Evolutionary conservation across 1,140 invertebrate genomes (phyloP).

Genomic region (Adelges cooleyi): DNA sequence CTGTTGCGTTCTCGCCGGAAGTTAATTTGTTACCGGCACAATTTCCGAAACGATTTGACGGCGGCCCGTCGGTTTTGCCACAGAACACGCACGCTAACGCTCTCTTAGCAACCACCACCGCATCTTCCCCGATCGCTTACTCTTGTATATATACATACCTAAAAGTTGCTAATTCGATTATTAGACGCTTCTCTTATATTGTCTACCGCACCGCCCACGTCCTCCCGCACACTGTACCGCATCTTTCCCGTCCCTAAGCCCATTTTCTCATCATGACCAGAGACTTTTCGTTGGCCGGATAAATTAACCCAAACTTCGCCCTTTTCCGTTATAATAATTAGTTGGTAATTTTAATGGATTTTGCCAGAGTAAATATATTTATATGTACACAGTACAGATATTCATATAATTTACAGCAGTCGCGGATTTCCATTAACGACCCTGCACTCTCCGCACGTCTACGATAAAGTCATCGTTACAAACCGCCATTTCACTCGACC

Average conservation of each 20-base stretch:
- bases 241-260: too few species aligned
- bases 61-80: background rate
- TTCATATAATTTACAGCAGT: background rate
- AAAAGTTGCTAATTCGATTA: slow-evolving; percentile 15
- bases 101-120: background rate
- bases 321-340: slow-evolving; percentile 5
- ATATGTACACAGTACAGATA: too few species aligned
- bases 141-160: too few species aligned
- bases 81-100: background rate
- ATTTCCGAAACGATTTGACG: slow-evolving; percentile 25
- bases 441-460: background rate
- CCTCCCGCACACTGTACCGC: too few species aligned
- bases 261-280: too few species aligned
- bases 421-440: slow-evolving; percentile 6
- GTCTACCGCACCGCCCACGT: background rate
- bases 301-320: slow-evolving; percentile 10
- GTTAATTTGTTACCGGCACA: slow-evolving; percentile 26
- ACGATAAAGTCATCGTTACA: background rate
- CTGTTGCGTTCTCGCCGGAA: background rate
- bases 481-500: too few species aligned
- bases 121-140: background rate
- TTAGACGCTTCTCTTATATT: background rate
- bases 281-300: slow-evolving; percentile 1
- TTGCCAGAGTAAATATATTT: background rate
- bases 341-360: slow-evolving; percentile 22